Evolutionary conservation across 2,113 vertebrate species (phyloP).

Genomic region (Engystomops pustulosus): DNA sequence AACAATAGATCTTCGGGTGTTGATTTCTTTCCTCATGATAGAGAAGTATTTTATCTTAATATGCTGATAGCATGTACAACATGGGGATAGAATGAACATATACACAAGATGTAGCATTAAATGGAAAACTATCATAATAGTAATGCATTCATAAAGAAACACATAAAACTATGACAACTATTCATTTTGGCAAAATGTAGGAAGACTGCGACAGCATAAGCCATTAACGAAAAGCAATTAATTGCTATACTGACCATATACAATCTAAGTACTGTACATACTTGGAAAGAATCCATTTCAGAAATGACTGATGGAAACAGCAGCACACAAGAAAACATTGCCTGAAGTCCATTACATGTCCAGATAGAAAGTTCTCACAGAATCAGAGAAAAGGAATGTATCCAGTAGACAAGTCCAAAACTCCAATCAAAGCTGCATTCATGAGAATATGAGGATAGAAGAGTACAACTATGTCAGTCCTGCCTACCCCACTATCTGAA

Average conservation of each 20-base stretch:
- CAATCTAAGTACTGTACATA: neutral
- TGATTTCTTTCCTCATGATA: neutral
- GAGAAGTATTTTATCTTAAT: neutral
- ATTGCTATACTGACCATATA: neutral
- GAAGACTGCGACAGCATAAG: neutral
- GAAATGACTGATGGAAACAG: neutral
- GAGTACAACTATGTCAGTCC: neutral
- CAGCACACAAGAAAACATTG: neutral
- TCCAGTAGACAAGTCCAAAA: conserved; percentile 3
- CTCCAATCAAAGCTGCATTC: neutral
- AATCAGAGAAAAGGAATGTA: neutral
- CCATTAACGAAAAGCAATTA: neutral
- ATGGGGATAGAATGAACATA: too few species aligned
- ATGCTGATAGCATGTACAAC: neutral
- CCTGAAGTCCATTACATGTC: neutral
- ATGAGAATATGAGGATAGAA: neutral
- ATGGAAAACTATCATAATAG: too few species aligned
- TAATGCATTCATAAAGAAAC: neutral
- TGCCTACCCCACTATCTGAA: neutral
- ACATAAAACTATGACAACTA: neutral
- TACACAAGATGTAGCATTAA: too few species aligned
- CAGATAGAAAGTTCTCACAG: neutral
- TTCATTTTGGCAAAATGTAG: neutral
- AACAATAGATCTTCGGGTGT: neutral
- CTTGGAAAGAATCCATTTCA: neutral